Conservation (phyloP, 2,797 vertebrate genomes). For the Otolemur crassicaudatus region DNA sequence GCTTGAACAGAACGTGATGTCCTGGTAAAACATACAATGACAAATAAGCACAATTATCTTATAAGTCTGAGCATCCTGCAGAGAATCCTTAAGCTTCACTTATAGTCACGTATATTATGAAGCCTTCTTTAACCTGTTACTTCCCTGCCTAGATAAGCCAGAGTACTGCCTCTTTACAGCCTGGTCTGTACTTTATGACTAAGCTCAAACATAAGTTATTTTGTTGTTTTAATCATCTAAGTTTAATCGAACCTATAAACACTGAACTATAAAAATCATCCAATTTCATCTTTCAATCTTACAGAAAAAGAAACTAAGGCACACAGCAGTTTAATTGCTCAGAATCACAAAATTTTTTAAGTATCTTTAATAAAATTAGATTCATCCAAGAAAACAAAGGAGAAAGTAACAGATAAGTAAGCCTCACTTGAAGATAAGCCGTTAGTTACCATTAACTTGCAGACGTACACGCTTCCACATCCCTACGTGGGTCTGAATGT, state of each 20-base stretch:
- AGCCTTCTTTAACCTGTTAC: neutral
- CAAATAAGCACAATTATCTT: neutral
- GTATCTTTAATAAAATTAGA: neutral
- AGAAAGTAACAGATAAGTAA: neutral
- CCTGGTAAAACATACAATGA: neutral
- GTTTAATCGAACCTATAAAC: neutral
- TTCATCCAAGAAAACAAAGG: neutral
- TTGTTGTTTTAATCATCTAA: slow-evolving; percentile 48
- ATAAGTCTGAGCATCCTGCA: neutral
- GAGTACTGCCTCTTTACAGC: neutral
- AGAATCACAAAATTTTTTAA: neutral
- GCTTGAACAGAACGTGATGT: slow-evolving; percentile 43
- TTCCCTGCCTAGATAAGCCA: neutral
- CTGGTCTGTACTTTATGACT: neutral
- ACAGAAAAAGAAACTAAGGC: slow-evolving; percentile 11
- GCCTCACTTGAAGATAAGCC: neutral
- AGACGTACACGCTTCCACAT: neutral
- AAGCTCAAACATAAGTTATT: slow-evolving; percentile 17
- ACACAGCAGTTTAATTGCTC: neutral
- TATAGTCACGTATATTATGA: neutral
- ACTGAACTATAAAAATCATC: slow-evolving; percentile 47
- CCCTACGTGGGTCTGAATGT: slow-evolving; percentile 45
- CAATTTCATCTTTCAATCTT: slow-evolving; percentile 43
- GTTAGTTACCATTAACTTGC: neutral
- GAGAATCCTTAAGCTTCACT: neutral